Conservation (phyloP, 2,113 vertebrate species). For the Pelodiscus sinensis region DNA sequence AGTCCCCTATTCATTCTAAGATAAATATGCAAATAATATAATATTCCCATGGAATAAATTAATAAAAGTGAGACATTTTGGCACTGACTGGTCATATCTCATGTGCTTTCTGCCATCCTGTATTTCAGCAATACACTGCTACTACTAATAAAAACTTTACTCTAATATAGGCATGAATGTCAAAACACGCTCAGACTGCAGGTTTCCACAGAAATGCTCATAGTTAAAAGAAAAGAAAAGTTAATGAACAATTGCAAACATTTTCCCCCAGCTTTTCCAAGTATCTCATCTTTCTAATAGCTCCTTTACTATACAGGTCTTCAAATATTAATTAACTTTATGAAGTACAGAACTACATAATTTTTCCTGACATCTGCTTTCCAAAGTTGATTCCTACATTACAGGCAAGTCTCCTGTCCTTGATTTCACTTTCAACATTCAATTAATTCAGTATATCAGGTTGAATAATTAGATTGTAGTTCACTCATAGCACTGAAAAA, state of each 20-base stretch:
- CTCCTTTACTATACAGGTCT: not conserved
- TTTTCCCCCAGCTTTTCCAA: not conserved
- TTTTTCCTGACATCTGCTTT: not conserved
- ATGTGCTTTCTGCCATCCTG: not conserved
- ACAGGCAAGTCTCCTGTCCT: not conserved
- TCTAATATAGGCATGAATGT: not conserved
- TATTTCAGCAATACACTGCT: not conserved
- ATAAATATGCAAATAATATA: not conserved
- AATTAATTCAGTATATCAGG: conserved; percentile 6
- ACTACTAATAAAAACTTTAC: not conserved
- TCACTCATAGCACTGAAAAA: not conserved
- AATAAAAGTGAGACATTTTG: not conserved
- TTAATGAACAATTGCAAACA: not conserved
- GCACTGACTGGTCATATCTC: not conserved
- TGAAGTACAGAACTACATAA: conserved; percentile 20
- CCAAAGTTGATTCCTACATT: not conserved
- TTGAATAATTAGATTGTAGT: not conserved
- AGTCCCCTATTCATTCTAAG: not conserved
- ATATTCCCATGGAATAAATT: not conserved
- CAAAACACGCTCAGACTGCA: not conserved
- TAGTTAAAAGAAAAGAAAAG: not conserved
- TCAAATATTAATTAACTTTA: conserved; percentile 13
- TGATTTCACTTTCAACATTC: conserved; percentile 10
- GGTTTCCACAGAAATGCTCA: not conserved
- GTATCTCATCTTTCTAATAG: conserved; percentile 28